Evolutionary conservation across 2,113 vertebrate genomes (phyloP).

Genomic region (Thryonomys swinderianus): DNA sequence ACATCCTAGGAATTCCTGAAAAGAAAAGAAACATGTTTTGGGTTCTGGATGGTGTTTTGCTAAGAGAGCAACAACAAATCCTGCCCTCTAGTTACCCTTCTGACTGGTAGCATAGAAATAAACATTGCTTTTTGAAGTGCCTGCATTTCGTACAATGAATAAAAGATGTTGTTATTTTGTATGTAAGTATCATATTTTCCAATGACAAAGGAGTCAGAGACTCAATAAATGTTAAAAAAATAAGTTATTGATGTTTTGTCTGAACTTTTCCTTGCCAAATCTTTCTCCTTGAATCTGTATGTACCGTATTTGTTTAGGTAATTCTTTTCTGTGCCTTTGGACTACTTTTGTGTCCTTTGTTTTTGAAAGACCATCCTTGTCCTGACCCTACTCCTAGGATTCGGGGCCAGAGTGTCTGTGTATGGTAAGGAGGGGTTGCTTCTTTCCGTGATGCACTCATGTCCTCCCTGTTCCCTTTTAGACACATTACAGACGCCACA

Average conservation of each 20-base stretch:
- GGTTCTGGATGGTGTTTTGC: neutral
- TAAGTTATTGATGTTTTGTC: neutral
- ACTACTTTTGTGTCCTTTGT: neutral
- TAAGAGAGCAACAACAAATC: neutral
- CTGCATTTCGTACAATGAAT: slow-evolving; percentile 43
- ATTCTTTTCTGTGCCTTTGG: neutral
- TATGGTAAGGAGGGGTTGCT: neutral
- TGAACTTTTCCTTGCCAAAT: neutral
- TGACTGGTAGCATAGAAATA: neutral
- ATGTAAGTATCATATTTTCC: neutral
- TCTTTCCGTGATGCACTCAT: neutral
- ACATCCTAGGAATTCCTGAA: neutral
- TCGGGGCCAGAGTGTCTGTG: neutral
- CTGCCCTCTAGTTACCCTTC: neutral
- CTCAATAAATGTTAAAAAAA: neutral
- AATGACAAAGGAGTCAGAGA: neutral
- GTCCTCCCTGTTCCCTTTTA: slow-evolving; percentile 75
- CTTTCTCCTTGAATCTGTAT: neutral
- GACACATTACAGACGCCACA: slow-evolving; percentile 93
- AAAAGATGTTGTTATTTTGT: neutral
- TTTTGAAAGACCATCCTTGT: neutral
- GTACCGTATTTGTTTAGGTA: neutral
- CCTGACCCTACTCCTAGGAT: neutral
- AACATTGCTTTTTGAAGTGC: neutral
- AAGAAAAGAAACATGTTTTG: neutral